These are phyloP conservation scores for Metallyticus violacea DNA, from an alignment of 2,888 invertebrate genomes.

Conservation along the genomic window DNA sequence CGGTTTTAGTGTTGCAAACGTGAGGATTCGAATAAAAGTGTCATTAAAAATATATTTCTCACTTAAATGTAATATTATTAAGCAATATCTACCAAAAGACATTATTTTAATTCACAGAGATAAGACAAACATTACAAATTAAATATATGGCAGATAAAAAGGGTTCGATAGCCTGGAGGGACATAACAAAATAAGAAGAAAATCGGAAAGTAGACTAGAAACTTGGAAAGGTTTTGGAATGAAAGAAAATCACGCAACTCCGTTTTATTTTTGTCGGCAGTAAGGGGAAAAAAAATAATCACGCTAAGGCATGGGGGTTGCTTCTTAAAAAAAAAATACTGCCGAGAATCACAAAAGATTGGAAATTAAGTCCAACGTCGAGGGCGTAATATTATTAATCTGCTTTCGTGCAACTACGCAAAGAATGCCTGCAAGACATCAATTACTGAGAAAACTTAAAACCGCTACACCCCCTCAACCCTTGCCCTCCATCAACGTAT, in stretches of 20 bases:
- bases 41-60: too few relatives aligned
- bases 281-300: background rate
- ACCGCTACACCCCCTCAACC: background rate
- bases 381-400: conserved; percentile 6
- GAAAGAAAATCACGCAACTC: background rate
- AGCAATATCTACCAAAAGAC: too few relatives aligned
- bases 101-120: too few relatives aligned
- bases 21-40: too few relatives aligned
- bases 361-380: background rate
- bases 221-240: background rate
- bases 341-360: background rate
- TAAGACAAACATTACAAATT: background rate
- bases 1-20: too few relatives aligned
- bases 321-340: background rate
- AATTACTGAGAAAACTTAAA: conserved; percentile 1
- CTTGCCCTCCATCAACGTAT: background rate
- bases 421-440: conserved; percentile 19
- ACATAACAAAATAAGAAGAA: too few relatives aligned
- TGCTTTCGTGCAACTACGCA: background rate
- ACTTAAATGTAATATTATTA: too few relatives aligned
- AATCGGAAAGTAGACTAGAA: background rate
- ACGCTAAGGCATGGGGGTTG: background rate
- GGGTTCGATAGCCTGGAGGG: too few relatives aligned
- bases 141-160: too few relatives aligned
- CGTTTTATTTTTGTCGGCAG: background rate